Base-by-base conservation (phyloP, 2,888 invertebrate genomes). In the Smittia aterrima region DNA sequence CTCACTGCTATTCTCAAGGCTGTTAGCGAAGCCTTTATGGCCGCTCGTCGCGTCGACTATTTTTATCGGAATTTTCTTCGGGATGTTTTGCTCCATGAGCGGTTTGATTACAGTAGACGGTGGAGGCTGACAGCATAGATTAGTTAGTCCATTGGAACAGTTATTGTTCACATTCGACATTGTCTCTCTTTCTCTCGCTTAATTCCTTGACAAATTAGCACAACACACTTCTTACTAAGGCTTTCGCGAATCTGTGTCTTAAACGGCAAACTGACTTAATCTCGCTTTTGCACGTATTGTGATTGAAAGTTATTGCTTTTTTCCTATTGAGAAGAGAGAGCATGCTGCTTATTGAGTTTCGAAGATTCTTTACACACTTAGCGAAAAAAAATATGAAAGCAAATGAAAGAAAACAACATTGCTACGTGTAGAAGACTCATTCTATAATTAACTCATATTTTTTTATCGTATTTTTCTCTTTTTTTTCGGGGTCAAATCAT, bases 121-220 rank as follows among this genome's bases (percentile, higher is more conserved):
- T 22, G 18, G 20, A 22, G 22, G 18, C 22, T 58, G 72, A 62
- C 72, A 72, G 40, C 72, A 72, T 32, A 54, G 16, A 72, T 70
- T 70, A 16, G 70, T 53, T 16, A 53, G 58, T 22, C 74, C 66
- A 66, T 66, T 74, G 22, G 72, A 9, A 54, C 72, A 58, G 32
- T 72, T 74, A 47, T 40, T 67, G 16, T 40, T 72, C 16, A 47
- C 16, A 41, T 54, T 62, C 58, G 54, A 64, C 64, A 27, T 64
- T 58, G 16, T 20, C 9, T 47, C 68, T 27, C 54, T 53, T 58
- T 9, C 9, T 38, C 38, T 38, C 38, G 16, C 58, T 22, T 47
- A 47, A 47, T n/a, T 11, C 32, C 32, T 32, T 32, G 16, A 47
- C 16, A n/a, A 47, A 47, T n/a, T 16, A 47, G 16, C 47, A 47